Evolutionary conservation across 2,113 vertebrate species (phyloP).

Genomic region (Triplophysa dalaica): DNA sequence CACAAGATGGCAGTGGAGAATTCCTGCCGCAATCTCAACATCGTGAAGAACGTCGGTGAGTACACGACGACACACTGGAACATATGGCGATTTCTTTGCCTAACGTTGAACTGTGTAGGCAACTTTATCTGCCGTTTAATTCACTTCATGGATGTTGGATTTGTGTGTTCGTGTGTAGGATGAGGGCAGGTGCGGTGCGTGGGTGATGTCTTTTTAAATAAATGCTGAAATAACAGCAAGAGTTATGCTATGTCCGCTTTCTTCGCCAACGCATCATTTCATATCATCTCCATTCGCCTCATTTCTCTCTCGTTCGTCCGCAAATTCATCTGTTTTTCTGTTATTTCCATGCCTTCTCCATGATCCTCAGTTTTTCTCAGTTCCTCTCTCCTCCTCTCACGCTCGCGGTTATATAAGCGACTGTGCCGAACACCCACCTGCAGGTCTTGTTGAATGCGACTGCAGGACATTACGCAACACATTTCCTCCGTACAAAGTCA

Average conservation of each 20-base stretch:
- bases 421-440: constrained; percentile 66
- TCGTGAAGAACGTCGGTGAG: constrained; percentile 74
- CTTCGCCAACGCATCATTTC: constrained; percentile 25
- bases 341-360: background rate
- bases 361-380: background rate
- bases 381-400: constrained; percentile 1
- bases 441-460: constrained; percentile 64
- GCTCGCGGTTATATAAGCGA: constrained; percentile 64
- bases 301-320: background rate
- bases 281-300: constrained; percentile 18
- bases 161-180: constrained; percentile 37
- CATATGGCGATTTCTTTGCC: constrained; percentile 10
- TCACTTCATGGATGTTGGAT: background rate
- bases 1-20: constrained; percentile 42
- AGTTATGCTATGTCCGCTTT: constrained; percentile 24
- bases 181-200: constrained; percentile 42
- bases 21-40: constrained; percentile 62
- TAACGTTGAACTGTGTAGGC: constrained; percentile 13
- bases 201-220: constrained; percentile 39
- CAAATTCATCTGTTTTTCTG: background rate
- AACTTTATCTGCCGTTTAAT: constrained; percentile 35
- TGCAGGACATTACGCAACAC: constrained; percentile 66
- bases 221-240: constrained; percentile 32
- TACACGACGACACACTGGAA: constrained; percentile 10
- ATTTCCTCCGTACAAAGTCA: constrained; percentile 56